Conservation (phyloP, 2,113 vertebrate species). For the Cricetomys ansorgei region DNA sequence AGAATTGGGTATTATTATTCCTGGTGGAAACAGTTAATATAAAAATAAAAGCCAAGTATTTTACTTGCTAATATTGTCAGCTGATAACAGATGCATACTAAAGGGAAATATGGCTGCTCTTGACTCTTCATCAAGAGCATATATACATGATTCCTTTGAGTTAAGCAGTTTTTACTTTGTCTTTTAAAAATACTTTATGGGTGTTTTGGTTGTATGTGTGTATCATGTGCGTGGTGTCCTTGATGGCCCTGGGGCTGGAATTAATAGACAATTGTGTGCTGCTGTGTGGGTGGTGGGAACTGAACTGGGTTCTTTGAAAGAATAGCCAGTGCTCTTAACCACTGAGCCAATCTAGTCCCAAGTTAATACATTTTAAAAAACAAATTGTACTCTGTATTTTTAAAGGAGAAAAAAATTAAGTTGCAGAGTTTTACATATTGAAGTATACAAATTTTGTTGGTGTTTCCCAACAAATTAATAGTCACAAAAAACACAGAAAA, state of each 20-base stretch:
- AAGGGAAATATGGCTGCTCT: neutral
- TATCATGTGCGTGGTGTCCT: neutral
- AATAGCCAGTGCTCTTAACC: neutral
- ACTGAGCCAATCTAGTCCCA: neutral
- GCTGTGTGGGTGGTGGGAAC: neutral
- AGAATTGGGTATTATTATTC: neutral
- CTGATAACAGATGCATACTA: neutral
- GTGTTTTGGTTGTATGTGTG: neutral
- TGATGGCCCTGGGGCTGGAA: neutral
- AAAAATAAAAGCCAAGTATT: neutral
- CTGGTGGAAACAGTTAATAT: neutral
- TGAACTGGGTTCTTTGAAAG: neutral
- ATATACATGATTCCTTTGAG: neutral
- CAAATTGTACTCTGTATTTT: slow-evolving; percentile 17
- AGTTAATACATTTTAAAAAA: neutral
- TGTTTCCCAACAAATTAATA: neutral
- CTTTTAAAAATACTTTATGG: neutral
- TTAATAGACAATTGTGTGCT: neutral
- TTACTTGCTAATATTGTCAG: neutral
- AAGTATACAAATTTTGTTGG: neutral
- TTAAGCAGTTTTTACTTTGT: neutral
- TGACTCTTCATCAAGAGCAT: neutral
- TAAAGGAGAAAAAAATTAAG: slow-evolving; percentile 4
- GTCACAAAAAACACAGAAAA: neutral
- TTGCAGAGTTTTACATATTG: neutral